Conservation (phyloP, 2,797 vertebrate species). For the Taenioides sp. region DNA sequence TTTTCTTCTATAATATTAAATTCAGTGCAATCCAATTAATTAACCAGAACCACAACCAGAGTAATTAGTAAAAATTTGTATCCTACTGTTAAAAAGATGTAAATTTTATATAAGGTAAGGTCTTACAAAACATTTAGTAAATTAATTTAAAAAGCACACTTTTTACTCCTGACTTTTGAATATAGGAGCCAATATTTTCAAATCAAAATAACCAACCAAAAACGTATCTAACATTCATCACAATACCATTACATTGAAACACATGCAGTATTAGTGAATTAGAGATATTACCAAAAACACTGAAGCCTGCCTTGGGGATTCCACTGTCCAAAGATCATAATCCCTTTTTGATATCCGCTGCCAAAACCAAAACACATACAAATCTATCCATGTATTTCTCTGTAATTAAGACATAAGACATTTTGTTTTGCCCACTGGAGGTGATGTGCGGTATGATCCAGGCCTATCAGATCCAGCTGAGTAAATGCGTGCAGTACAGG, state of each 20-base stretch:
- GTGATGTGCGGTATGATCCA: constrained; percentile 77
- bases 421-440: constrained; percentile 70
- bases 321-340: constrained; percentile 40
- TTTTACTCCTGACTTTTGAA: no score
- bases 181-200: not conserved
- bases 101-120: no score
- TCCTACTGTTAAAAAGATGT: no score
- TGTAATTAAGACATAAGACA: constrained; percentile 78
- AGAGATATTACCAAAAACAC: not conserved
- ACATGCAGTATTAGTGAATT: not conserved
- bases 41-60: no score
- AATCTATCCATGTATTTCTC: constrained; percentile 71
- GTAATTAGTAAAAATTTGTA: no score
- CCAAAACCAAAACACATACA: constrained; percentile 49
- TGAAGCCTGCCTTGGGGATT: constrained; percentile 35
- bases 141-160: no score
- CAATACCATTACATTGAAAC: not conserved
- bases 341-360: constrained; percentile 41
- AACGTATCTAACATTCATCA: not conserved
- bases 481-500: constrained; percentile 67
- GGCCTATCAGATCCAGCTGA: constrained; percentile 81
- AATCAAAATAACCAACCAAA: not conserved
- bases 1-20: no score
- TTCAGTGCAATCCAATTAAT: no score
- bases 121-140: no score